Evolutionary conservation across 2,888 invertebrate species (phyloP), one percentile per base, ranked within the genome.

Genomic region (Phortica magna): DNA sequence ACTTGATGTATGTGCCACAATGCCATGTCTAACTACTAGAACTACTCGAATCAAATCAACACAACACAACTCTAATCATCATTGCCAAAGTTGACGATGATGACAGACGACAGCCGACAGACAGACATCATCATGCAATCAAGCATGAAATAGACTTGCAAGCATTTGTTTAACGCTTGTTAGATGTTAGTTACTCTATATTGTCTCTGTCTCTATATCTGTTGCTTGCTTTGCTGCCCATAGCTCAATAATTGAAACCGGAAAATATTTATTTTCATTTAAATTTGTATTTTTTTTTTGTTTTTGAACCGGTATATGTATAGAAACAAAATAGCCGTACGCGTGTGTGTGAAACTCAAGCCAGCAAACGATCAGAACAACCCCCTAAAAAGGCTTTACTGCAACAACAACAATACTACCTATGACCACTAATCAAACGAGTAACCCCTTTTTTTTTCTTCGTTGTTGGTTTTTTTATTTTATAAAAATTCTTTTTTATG

Each of bases 231-330:
- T 3, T 31, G 31, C 31, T 31, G 67, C n/a, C 42, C n/a, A 14
- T 17, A 10, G 67, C 70, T 68, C 71, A 76, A 85, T 88, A 88
- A 89, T 89, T 90, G 87, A 90, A 89, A 90, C 89, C 89, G 90
- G 90, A 90, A 90, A 89, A 89, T 86, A 89, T 88, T 85, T 85
- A 89, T 90, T 89, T 89, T 86, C 88, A 90, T 90, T 90, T 88
- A 89, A 87, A 88, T 82, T 81, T 83, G 82, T 65, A n/a, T 55
- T 3, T 31, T 10, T 61, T 61, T 61, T 39, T 14, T 53, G 9
- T 31, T 53, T 71, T 42, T 7, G 31, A 65, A 42, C 67, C 67
- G 42, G 41, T 14, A 19, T 31, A 31, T 31, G 31, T 3, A 31
- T 31, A 31, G 2, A 31, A 31, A 31, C 31, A 31, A 31, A 31